phyloP scores from a whole-genome alignment of 2,113 vertebrate genomes.

The Rutilus rutilus region DNA sequence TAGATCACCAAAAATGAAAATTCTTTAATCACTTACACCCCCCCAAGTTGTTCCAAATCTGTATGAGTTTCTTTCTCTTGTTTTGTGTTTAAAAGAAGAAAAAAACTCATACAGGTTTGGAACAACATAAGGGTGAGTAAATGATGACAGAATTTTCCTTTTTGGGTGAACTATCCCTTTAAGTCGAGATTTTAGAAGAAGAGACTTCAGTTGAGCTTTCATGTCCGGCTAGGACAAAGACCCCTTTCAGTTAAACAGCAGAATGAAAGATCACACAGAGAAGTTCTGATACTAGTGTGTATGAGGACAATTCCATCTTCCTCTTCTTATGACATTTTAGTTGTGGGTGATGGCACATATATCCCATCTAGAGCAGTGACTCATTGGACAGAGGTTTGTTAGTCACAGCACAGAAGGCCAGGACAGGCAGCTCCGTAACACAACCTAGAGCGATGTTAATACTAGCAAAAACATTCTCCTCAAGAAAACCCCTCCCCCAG shows the following conservation, averaged over 20 bases:
- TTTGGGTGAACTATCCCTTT: not conserved
- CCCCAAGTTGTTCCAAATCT: too few relatives aligned
- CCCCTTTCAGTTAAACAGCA: not conserved
- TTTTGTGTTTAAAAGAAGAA: not conserved
- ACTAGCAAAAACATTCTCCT: not conserved
- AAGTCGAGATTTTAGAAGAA: not conserved
- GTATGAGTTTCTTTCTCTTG: too few relatives aligned
- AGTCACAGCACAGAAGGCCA: conserved; percentile 48
- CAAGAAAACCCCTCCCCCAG: not conserved
- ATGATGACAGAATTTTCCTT: not conserved
- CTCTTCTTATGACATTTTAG: not conserved
- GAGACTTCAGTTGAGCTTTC: not conserved
- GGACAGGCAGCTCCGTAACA: not conserved
- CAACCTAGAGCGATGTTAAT: not conserved
- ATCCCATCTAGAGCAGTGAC: conserved; percentile 11
- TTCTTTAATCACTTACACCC: not conserved
- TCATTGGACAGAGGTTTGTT: conserved; percentile 32
- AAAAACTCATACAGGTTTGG: not conserved
- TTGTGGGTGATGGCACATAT: not conserved
- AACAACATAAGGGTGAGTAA: not conserved
- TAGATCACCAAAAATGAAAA: not conserved
- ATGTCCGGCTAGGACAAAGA: not conserved
- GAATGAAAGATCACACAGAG: not conserved
- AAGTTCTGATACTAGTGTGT: not conserved
- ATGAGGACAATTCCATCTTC: not conserved